Evolutionary conservation across 2,888 invertebrate genomes (phyloP).

Genomic region (Eristalinus aeneus): DNA sequence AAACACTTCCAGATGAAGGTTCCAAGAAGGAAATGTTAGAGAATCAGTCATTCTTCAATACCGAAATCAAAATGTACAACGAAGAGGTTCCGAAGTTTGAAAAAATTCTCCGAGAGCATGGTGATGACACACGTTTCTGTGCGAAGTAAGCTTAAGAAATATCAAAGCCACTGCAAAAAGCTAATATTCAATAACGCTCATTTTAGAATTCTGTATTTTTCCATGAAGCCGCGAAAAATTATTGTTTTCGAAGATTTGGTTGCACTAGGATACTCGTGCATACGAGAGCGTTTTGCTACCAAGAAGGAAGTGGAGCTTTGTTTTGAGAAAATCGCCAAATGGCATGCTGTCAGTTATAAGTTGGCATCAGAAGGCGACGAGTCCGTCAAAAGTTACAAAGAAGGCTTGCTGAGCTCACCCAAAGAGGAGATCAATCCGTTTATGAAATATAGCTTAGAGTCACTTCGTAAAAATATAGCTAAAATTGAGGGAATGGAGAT

Average conservation of each 20-base stretch:
- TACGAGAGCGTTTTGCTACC: slow-evolving; percentile 28
- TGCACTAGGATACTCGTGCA: background rate
- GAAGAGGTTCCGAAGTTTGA: slow-evolving; percentile 74
- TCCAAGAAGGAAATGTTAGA: slow-evolving; percentile 74
- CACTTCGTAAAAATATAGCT: too few relatives aligned
- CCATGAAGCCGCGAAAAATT: slow-evolving; percentile 47
- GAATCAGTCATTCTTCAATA: slow-evolving; percentile 72
- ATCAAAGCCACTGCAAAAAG: background rate
- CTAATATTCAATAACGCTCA: too few relatives aligned
- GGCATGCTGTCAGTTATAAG: slow-evolving; percentile 73
- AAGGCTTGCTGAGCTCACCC: too few relatives aligned
- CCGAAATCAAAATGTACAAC: slow-evolving; percentile 75
- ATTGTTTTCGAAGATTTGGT: slow-evolving; percentile 42
- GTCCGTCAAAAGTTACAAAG: too few relatives aligned
- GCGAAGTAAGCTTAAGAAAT: slow-evolving; percentile 52
- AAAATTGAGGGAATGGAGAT: too few relatives aligned
- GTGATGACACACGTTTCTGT: slow-evolving; percentile 71
- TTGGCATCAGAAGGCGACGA: slow-evolving; percentile 8
- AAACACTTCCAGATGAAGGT: slow-evolving; percentile 75
- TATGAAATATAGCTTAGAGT: too few relatives aligned
- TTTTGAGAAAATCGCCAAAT: slow-evolving; percentile 72
- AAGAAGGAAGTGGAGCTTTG: slow-evolving; percentile 57
- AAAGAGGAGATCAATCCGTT: background rate
- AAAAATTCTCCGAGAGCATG: slow-evolving; percentile 70
- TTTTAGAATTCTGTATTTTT: slow-evolving; percentile 1